Conservation (phyloP, 2,888 invertebrate species). For the Tineola bisselliella region DNA sequence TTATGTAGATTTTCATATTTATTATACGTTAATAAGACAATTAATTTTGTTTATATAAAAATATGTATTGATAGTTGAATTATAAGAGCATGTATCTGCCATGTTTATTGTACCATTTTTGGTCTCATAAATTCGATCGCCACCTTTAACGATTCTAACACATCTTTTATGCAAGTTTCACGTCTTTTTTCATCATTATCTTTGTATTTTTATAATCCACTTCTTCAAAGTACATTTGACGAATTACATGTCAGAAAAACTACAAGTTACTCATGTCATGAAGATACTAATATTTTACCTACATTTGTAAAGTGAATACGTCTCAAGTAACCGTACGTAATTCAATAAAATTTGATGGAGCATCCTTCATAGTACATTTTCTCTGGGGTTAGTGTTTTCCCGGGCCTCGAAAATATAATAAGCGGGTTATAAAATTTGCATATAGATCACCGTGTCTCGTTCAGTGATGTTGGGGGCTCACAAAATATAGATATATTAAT, state of each 20-base stretch:
- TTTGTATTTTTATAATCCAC: neutral
- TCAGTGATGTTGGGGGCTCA: neutral
- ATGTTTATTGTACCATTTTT: no score
- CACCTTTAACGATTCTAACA: neutral
- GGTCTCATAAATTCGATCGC: neutral
- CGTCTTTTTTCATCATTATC: neutral
- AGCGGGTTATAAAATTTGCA: constrained; percentile 65
- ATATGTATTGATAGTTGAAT: no score
- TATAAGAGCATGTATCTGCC: no score
- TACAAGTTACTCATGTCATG: no score
- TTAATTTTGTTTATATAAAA: no score
- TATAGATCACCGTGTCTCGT: constrained; percentile 56
- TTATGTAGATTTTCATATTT: no score
- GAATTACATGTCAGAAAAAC: no score
- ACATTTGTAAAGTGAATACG: neutral
- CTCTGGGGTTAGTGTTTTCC: constrained; percentile 37
- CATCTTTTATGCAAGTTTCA: neutral
- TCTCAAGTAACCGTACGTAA: constrained; percentile 13
- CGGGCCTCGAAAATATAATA: constrained; percentile 56
- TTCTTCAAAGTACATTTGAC: no score
- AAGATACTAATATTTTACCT: neutral
- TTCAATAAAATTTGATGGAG: constrained; percentile 55
- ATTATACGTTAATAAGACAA: no score
- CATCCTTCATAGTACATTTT: constrained; percentile 35
- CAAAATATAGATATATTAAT: constrained; percentile 13